Evolutionary conservation across 2,888 invertebrate species (phyloP), one percentile per base, ranked within the genome.

Genomic region (Sesamia inferens): DNA sequence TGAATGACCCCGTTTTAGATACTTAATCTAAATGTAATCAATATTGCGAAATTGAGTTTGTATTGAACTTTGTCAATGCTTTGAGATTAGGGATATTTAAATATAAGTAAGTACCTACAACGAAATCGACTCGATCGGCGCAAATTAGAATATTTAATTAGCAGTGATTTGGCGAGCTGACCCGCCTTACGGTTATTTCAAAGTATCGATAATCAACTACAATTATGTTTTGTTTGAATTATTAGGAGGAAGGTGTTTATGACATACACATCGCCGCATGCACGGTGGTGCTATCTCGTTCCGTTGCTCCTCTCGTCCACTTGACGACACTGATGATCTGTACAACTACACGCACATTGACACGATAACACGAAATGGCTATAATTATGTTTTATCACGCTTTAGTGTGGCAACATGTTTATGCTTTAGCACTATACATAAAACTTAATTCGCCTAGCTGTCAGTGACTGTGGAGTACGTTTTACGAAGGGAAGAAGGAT

Each of bases 351-450:
- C 58, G 68, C 57, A 68, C 47, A 58, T 13, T 68, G 19, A 39
- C 47, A 31, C 31, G 5, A 22, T 13, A 16, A 16, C 31, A 13
- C 22, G 31, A 16, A 63, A 57, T 16, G 14, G n/a, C 39, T 55
- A 24, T n/a, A 71, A 61, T 58, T 58, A 22, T 14, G 39, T 55
- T 70, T 31, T 55, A 55, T 31, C 31, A 24, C 22, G 31, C 31
- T 31, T 31, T 31, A 31, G 31, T 3, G 31, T 31, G 31, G 31
- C 31, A 31, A 31, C 31, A 31, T 31, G 31, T 31, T 31, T 31
- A 3, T 31, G 31, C 31, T 31, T 31, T 31, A 31, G 31, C 31
- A 31, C 31, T 31, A 31, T 31, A 31, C n/a, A 73, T 24, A 74
- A 31, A 51, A 24, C 16, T 44, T 24, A 57, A 63, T 42, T 42